Evolutionary conservation across 2,888 invertebrate genomes (phyloP), one percentile per base, ranked within the genome.

Genomic region (Cyclophora albipunctata): DNA sequence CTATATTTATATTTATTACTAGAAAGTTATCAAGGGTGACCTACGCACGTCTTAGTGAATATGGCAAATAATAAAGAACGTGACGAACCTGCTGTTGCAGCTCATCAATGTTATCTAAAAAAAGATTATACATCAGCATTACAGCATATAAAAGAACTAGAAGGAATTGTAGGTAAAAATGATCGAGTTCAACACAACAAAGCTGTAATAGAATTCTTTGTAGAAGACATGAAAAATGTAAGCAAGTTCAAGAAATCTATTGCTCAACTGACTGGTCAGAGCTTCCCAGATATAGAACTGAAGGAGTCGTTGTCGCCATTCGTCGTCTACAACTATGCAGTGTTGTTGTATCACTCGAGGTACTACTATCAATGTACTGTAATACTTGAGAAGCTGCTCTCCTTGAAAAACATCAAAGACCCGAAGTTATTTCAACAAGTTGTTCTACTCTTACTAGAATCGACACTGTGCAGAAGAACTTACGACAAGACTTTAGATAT

Each of bases 101-200:
- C 93, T 0, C 79, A 90, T 46, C 83, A 89, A 55, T 91, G 92
- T 65, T 94, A 92, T 78, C 80, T 90, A 55, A 91, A 90, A 64
- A 91, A 91, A 58, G 92, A 93, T 57, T 94, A 91, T 67, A 66
- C 81, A 7, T 77, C 85, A 5, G 92, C 93, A 49, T 73, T 93
- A 6, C 89, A 90, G 59, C 82, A 90, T 59, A 84, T 96, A 59
- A 91, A 88, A 55, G 93, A 93, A 71, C 75, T 96, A 55, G 92
- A 93, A 69, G 77, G 75, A 34, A 67, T 91, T 3, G 71, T 78
- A 51, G 86, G 90, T 0, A 90, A 90, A 53, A 95, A 95, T 78
- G 91, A 93, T 55, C 93, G 95, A 71, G 91, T 96, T 2, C 89
- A 91, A 45, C 96, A 96, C 68, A 98, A 98, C 73, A 94, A 94